A percentile compares a stretch with the other conserved stretches of the same genome.
Conservation (phyloP, 2,113 vertebrate genomes). For the Nesogale talazaci region DNA sequence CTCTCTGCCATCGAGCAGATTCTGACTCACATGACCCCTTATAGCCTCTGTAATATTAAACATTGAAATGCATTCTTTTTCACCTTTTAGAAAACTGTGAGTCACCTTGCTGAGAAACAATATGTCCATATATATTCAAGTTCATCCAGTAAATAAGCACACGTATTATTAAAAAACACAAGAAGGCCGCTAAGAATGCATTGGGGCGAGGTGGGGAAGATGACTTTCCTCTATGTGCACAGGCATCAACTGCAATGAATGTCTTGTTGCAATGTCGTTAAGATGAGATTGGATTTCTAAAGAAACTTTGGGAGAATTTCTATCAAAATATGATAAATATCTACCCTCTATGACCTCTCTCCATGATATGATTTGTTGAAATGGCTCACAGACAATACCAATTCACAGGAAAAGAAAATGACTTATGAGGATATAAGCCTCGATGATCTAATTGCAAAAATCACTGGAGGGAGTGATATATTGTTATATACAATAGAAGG, state of each 20-base stretch:
- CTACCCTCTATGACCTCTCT: constrained; percentile 36
- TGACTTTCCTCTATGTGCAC: not conserved
- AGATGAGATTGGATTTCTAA: constrained; percentile 28
- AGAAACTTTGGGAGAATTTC: constrained; percentile 57
- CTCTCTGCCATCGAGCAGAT: too few species aligned
- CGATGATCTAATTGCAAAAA: constrained; percentile 41
- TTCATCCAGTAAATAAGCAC: not conserved
- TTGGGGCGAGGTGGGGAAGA: not conserved
- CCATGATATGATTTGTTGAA: constrained; percentile 53
- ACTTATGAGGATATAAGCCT: constrained; percentile 11
- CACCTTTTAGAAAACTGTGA: not conserved
- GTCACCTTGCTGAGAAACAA: constrained; percentile 5
- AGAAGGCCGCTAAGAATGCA: not conserved
- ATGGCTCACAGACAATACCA: constrained; percentile 6
- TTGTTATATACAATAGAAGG: not conserved
- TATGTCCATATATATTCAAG: constrained; percentile 14
- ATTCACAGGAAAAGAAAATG: constrained; percentile 56
- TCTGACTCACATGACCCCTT: not conserved
- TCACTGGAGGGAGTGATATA: not conserved
- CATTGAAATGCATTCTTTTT: not conserved
- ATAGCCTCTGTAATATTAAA: not conserved
- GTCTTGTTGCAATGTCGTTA: constrained; percentile 9
- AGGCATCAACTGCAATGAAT: not conserved
- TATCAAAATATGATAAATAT: constrained; percentile 66
- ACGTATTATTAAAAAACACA: not conserved